Evolutionary conservation across 2,888 invertebrate genomes (phyloP).

Genomic region (Schrankia costaestrigalis): DNA sequence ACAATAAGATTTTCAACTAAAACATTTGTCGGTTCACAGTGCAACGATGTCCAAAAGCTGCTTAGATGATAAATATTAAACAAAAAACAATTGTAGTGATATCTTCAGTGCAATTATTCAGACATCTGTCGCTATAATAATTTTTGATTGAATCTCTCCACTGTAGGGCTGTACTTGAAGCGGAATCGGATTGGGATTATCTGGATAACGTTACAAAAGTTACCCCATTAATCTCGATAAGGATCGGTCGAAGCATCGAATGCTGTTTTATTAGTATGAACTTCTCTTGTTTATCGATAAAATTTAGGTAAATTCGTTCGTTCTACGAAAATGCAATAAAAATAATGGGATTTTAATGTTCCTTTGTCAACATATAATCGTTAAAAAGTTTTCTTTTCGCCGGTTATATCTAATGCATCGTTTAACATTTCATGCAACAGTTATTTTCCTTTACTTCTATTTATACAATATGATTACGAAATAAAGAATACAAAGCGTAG

Average conservation of each 20-base stretch:
- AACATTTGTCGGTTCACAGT: no score
- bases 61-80: no score
- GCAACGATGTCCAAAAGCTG: no score
- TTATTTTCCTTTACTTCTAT: no score
- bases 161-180: slow-evolving; percentile 38
- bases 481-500: no score
- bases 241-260: slow-evolving; percentile 25
- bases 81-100: no score
- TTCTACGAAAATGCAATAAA: slow-evolving; percentile 4
- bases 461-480: no score
- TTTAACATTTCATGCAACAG: no score
- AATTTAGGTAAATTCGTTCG: slow-evolving; percentile 8
- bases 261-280: slow-evolving; percentile 25
- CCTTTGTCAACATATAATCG: background rate
- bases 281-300: slow-evolving; percentile 14
- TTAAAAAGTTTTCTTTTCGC: background rate
- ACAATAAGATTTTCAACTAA: no score
- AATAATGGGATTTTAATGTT: slow-evolving; percentile 4
- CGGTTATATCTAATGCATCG: no score
- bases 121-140: slow-evolving; percentile 39
- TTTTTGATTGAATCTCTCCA: slow-evolving; percentile 44
- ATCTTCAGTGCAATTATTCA: no score
- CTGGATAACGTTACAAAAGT: slow-evolving; percentile 34
- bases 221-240: slow-evolving; percentile 39
- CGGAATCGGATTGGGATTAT: slow-evolving; percentile 49